phyloP scores from a whole-genome alignment of 2,797 vertebrate species.

The Crax fasciolata region DNA sequence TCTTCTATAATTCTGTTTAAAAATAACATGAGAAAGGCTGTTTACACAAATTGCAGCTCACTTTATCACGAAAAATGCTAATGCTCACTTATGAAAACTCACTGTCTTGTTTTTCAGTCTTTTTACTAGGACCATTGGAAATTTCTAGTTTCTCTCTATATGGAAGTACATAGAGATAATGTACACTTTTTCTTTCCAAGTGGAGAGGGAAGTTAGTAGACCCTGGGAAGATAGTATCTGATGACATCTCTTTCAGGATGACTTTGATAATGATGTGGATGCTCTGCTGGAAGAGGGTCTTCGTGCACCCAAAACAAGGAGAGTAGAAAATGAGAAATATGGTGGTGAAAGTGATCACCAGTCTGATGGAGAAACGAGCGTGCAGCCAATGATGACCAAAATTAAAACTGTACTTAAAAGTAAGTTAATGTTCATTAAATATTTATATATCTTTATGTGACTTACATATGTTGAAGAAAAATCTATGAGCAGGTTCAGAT shows the following conservation, averaged over 20 bases:
- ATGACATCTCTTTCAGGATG: constrained; percentile 91
- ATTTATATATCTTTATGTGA: accelerated
- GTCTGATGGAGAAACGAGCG: constrained; percentile 94
- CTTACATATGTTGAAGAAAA: not conserved
- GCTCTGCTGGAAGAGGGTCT: constrained; percentile 97
- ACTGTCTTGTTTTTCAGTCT: constrained; percentile 56
- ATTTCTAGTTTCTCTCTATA: constrained; percentile 16
- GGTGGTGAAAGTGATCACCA: constrained; percentile 93
- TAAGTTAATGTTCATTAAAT: constrained; percentile 81
- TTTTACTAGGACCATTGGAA: constrained; percentile 48
- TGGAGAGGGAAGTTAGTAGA: constrained; percentile 34
- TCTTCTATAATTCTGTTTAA: not conserved
- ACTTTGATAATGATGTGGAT: constrained; percentile 99
- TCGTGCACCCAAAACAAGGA: constrained; percentile 97
- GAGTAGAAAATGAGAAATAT: constrained; percentile 90
- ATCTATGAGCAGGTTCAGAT: not conserved
- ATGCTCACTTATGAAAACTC: constrained; percentile 16
- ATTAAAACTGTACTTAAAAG: constrained; percentile 99
- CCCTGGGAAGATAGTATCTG: constrained; percentile 66
- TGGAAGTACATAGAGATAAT: not conserved
- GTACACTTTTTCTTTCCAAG: constrained; percentile 1
- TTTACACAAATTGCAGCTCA: not conserved
- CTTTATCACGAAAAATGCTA: not conserved
- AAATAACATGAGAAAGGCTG: not conserved
- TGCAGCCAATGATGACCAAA: constrained; percentile 99